A percentile compares a stretch with the other conserved stretches of the same genome.
Evolutionary conservation across 2,797 vertebrate species (phyloP).

Genomic region (Mus spretus): DNA sequence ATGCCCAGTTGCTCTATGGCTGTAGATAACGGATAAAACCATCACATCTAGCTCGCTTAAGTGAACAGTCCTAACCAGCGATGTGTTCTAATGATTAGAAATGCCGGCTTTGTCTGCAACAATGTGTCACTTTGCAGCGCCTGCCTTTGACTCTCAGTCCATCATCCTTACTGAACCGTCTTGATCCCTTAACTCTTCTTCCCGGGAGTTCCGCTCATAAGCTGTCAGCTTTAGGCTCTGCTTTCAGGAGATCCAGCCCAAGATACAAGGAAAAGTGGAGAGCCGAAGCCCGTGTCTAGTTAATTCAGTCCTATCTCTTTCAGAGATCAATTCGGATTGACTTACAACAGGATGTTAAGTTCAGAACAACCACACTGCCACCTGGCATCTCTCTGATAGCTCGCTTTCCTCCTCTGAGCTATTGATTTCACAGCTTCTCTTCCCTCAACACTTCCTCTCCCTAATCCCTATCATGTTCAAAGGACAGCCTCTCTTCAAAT

Average conservation of each 20-base stretch:
- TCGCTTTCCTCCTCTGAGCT: background rate
- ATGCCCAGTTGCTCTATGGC: background rate
- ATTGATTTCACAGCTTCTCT: background rate
- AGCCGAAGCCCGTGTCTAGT: background rate
- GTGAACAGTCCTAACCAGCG: background rate
- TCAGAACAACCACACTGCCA: background rate
- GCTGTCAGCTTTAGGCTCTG: background rate
- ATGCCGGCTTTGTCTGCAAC: background rate
- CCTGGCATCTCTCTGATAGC: background rate
- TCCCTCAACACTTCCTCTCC: background rate
- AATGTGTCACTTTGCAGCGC: background rate
- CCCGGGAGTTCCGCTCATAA: background rate
- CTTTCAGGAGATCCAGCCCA: constrained; percentile 17
- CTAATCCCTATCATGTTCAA: background rate
- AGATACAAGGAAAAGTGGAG: background rate
- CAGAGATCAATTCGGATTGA: constrained; percentile 35
- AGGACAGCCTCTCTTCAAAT: background rate
- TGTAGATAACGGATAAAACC: background rate
- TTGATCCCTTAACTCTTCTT: background rate
- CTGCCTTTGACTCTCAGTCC: background rate
- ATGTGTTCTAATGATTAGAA: background rate
- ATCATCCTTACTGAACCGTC: background rate
- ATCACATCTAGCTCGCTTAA: background rate
- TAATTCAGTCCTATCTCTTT: background rate
- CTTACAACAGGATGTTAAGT: constrained; percentile 4